Percentiles rank a stretch among this genome's conserved stretches.
phyloP scores from a whole-genome alignment of 2,797 vertebrate genomes.

The Ficedula albicollis region DNA sequence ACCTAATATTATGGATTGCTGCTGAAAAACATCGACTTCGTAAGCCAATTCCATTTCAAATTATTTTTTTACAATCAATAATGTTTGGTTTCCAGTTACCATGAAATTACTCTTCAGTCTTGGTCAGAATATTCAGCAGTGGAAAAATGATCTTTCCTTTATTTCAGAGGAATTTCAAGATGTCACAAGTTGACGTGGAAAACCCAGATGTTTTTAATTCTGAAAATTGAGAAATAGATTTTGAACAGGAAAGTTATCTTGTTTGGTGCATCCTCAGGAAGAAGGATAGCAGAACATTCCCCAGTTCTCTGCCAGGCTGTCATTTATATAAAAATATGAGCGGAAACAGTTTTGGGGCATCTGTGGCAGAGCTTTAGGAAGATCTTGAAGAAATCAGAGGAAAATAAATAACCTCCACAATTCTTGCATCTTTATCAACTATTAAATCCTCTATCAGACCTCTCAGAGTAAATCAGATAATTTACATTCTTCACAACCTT shows the following conservation, averaged over 20 bases:
- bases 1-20: neutral
- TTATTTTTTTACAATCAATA: neutral
- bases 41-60: neutral
- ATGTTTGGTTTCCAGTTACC: neutral
- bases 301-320: neutral
- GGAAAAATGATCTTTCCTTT: neutral
- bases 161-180: neutral
- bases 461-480: neutral
- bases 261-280: constrained; percentile 32
- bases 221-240: constrained; percentile 14
- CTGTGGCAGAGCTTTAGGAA: neutral
- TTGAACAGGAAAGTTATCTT: constrained; percentile 12
- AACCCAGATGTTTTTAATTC: constrained; percentile 42
- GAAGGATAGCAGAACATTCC: neutral
- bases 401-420: neutral
- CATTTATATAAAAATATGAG: neutral
- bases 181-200: neutral
- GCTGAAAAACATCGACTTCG: neutral
- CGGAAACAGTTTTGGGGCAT: neutral
- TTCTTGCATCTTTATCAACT: neutral
- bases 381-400: neutral
- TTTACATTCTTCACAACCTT: neutral
- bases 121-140: neutral
- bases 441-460: neutral
- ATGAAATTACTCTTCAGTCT: neutral